These are phyloP conservation scores for Girardia tigrina DNA, from an alignment of 2,888 invertebrate genomes.

Conservation along the genomic window DNA sequence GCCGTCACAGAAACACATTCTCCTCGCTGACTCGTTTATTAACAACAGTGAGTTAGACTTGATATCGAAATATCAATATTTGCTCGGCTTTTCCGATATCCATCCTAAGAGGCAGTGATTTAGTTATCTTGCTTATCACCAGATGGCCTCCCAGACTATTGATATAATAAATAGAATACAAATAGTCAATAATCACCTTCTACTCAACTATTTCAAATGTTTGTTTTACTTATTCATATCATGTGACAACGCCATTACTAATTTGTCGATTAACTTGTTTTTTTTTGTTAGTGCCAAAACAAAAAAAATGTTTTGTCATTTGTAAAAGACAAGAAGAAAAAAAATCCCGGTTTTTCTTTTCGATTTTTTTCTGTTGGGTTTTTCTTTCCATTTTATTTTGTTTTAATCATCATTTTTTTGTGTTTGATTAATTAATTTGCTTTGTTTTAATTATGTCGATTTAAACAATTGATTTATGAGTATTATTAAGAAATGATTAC, in stretches of 20 bases:
- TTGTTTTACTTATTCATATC: slow-evolving; percentile 15
- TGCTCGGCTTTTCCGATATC: not conserved
- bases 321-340: no score
- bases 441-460: no score
- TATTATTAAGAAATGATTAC: no score
- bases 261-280: not conserved
- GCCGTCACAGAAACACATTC: slow-evolving; percentile 19
- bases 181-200: slow-evolving; percentile 23
- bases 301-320: no score
- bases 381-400: no score
- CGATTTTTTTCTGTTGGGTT: no score
- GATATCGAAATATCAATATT: slow-evolving; percentile 23
- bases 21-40: slow-evolving; percentile 15
- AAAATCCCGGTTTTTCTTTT: no score
- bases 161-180: slow-evolving; percentile 23
- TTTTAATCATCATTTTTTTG: no score
- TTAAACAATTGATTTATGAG: no score
- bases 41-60: slow-evolving; percentile 23
- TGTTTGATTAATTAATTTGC: no score
- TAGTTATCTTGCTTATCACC: slow-evolving; percentile 7
- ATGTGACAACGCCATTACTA: slow-evolving; percentile 17
- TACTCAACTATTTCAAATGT: slow-evolving; percentile 18
- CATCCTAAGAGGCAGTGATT: slow-evolving; percentile 2
- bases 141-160: slow-evolving; percentile 9
- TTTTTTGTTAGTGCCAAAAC: no score